Evolutionary conservation across 2,113 vertebrate genomes (phyloP).

Genomic region (Oryzias woworae): DNA sequence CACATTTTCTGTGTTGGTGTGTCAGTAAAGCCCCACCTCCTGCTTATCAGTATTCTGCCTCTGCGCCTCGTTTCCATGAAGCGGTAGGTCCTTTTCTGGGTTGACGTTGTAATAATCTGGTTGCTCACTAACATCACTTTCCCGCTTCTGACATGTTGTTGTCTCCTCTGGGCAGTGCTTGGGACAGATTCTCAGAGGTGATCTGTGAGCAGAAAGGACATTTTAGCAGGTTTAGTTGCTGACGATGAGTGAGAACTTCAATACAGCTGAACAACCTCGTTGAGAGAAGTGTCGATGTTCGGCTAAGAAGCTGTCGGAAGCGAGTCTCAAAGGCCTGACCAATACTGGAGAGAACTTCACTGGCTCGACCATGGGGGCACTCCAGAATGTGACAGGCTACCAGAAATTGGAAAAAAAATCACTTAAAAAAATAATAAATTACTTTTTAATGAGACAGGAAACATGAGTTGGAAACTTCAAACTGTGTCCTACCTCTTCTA

Average conservation of each 20-base stretch:
- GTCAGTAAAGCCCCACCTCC: slow-evolving; percentile 27
- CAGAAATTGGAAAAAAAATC: slow-evolving; percentile 19
- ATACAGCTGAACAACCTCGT: slow-evolving; percentile 74
- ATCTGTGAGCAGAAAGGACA: slow-evolving; percentile 28
- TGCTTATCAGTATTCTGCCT: slow-evolving; percentile 42
- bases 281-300: slow-evolving; percentile 73
- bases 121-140: slow-evolving; percentile 44
- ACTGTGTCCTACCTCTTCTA: slow-evolving; percentile 82
- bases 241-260: neutral
- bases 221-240: slow-evolving; percentile 1
- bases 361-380: slow-evolving; percentile 81
- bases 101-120: slow-evolving; percentile 88
- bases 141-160: slow-evolving; percentile 44
- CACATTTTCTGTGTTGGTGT: neutral
- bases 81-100: slow-evolving; percentile 80
- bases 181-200: slow-evolving; percentile 28
- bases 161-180: slow-evolving; percentile 44
- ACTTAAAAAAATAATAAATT: neutral
- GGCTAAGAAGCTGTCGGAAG: slow-evolving; percentile 88
- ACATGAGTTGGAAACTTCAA: neutral
- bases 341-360: slow-evolving; percentile 88
- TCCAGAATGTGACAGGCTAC: slow-evolving; percentile 92
- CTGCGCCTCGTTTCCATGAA: slow-evolving; percentile 74
- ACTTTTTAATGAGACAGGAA: neutral
- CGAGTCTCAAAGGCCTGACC: slow-evolving; percentile 92